Percentiles rank a stretch among this genome's conserved stretches.
These are phyloP conservation scores for Ruditapes philippinarum DNA, from an alignment of 1,140 invertebrate species.

Conservation along the genomic window DNA sequence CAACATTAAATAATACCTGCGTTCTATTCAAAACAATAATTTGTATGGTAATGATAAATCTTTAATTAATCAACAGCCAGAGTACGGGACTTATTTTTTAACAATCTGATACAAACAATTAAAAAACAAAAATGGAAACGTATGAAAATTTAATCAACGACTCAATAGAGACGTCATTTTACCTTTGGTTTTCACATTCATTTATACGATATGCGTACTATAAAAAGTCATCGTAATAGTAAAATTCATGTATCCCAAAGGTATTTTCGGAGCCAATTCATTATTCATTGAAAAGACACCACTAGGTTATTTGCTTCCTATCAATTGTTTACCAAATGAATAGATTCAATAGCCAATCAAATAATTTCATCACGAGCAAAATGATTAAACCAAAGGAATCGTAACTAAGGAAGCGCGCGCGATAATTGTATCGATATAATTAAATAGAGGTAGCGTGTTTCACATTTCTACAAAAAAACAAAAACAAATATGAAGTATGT, in stretches of 20 bases:
- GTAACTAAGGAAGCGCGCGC: too few relatives aligned
- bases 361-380: too few relatives aligned
- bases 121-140: neutral
- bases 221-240: neutral
- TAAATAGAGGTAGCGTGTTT: too few relatives aligned
- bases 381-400: too few relatives aligned
- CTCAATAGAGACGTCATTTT: conserved; percentile 21
- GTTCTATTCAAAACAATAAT: neutral
- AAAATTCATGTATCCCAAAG: neutral
- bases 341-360: too few relatives aligned
- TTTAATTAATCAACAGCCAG: conserved; percentile 10
- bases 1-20: neutral
- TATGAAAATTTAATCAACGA: conserved; percentile 41
- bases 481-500: too few relatives aligned
- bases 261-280: neutral
- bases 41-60: conserved; percentile 25
- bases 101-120: neutral
- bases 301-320: neutral
- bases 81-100: neutral
- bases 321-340: neutral
- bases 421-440: too few relatives aligned
- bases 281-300: conserved; percentile 18
- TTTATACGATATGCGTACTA: neutral
- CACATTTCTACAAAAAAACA: too few relatives aligned
- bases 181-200: neutral